phyloP scores from a whole-genome alignment of 2,888 invertebrate species.

The Drosophila maculinotata region DNA sequence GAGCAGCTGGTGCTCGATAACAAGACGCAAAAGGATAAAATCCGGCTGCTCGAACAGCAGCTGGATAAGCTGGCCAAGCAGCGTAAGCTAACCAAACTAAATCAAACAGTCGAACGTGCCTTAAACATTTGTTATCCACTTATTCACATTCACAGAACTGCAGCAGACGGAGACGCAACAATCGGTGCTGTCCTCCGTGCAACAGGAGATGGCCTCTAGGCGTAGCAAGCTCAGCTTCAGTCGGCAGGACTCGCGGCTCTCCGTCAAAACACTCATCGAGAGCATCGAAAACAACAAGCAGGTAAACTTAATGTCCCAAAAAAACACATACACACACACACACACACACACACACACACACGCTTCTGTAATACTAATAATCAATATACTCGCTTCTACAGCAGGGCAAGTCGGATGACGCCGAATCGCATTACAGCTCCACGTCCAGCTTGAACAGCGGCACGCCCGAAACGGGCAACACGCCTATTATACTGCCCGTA shows the following conservation, averaged over 20 bases:
- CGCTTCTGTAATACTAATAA: no score
- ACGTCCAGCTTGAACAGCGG: conserved; percentile 88
- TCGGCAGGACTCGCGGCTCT: conserved; percentile 90
- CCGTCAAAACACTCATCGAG: conserved; percentile 95
- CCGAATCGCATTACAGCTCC: conserved; percentile 88
- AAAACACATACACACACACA: no score
- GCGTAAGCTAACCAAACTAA: conserved; percentile 70
- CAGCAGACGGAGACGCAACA: conserved; percentile 85
- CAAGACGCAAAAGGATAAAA: conserved; percentile 91
- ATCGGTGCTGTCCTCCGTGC: conserved; percentile 86
- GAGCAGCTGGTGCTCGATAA: conserved; percentile 94
- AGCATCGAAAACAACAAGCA: conserved; percentile 95
- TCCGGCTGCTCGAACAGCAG: conserved; percentile 91
- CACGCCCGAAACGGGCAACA: conserved; percentile 85
- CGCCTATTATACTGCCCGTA: conserved; percentile 66
- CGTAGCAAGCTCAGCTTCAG: conserved; percentile 86
- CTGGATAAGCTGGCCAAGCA: conserved; percentile 90
- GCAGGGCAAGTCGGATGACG: conserved; percentile 82
- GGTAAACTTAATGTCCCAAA: conserved; percentile 85
- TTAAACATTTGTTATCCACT: background rate
- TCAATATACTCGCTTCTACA: background rate
- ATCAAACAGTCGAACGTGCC: background rate
- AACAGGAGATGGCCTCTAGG: conserved; percentile 87
- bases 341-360: no score
- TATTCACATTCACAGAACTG: conserved; percentile 57